A percentile compares a stretch with the other conserved stretches of the same genome.
Conservation (phyloP, 1,140 invertebrate species). For the Heliconius eleuchia region DNA sequence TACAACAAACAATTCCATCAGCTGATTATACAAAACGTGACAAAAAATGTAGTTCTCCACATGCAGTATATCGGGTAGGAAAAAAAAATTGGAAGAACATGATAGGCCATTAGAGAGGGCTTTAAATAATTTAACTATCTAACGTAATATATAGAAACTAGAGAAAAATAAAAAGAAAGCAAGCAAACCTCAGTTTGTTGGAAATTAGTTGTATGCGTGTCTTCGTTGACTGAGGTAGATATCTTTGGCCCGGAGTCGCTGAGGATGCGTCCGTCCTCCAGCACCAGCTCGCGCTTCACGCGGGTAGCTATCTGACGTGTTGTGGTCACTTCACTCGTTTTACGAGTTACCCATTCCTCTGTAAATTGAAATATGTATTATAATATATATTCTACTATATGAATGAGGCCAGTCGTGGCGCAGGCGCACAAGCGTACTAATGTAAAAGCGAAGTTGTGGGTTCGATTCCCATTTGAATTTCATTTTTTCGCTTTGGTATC, state of each 20-base stretch:
- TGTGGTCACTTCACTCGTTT: slow-evolving; percentile 93
- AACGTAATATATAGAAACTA: too few species aligned
- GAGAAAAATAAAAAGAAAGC: not conserved
- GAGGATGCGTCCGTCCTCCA: slow-evolving; percentile 94
- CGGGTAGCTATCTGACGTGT: slow-evolving; percentile 94
- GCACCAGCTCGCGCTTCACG: slow-evolving; percentile 92
- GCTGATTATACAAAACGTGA: too few species aligned
- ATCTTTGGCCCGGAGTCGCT: slow-evolving; percentile 94
- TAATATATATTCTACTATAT: not conserved
- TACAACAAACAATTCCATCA: too few species aligned
- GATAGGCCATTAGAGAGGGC: too few species aligned
- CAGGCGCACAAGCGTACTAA: too few species aligned
- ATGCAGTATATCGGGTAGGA: too few species aligned
- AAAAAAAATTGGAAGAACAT: too few species aligned
- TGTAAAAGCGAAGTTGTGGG: too few species aligned
- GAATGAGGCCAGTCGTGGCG: not conserved
- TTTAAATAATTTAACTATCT: too few species aligned
- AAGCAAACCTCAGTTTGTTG: slow-evolving; percentile 89
- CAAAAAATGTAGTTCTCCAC: too few species aligned
- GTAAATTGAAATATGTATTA: slow-evolving; percentile 57
- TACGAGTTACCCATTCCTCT: slow-evolving; percentile 96
- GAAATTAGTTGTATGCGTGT: slow-evolving; percentile 93
- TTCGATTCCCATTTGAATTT: too few species aligned
- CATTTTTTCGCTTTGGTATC: too few species aligned
- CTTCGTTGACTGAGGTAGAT: slow-evolving; percentile 93